Percentiles rank a stretch among this genome's conserved stretches.
These are phyloP conservation scores for Argya squamiceps DNA, from an alignment of 2,797 vertebrate species.

Conservation along the genomic window DNA sequence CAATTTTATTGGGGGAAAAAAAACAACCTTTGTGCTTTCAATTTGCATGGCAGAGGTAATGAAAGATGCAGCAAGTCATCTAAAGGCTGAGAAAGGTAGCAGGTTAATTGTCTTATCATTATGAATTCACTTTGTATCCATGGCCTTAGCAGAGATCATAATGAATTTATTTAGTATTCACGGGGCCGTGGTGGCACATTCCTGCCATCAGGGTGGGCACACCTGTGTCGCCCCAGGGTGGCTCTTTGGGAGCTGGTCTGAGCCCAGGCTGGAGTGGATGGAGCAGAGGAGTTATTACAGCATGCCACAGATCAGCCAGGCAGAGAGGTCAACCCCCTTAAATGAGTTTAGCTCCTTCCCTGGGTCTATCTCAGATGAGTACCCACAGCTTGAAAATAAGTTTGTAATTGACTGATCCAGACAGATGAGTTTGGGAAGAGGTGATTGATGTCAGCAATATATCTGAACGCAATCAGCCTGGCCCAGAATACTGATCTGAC, in stretches of 20 bases:
- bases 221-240: neutral
- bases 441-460: slow-evolving; percentile 78
- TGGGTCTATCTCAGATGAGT: slow-evolving; percentile 58
- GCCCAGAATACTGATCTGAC: slow-evolving; percentile 63
- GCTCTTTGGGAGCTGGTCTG: neutral
- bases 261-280: slow-evolving; percentile 9
- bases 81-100: neutral
- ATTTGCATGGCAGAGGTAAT: neutral
- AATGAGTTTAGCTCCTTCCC: slow-evolving; percentile 70
- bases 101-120: slow-evolving; percentile 56
- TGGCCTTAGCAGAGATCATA: slow-evolving; percentile 2
- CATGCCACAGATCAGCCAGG: neutral
- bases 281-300: slow-evolving; percentile 60
- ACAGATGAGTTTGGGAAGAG: slow-evolving; percentile 73
- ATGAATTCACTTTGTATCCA: slow-evolving; percentile 24
- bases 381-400: slow-evolving; percentile 65
- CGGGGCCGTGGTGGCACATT: neutral
- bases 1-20: neutral
- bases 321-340: slow-evolving; percentile 64
- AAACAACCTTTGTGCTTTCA: neutral
- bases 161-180: slow-evolving; percentile 63
- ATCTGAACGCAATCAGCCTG: slow-evolving; percentile 64
- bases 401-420: slow-evolving; percentile 77
- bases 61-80: neutral
- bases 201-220: neutral